Base-by-base conservation (phyloP, 2,888 invertebrate genomes). In the Isoperla grammatica region DNA sequence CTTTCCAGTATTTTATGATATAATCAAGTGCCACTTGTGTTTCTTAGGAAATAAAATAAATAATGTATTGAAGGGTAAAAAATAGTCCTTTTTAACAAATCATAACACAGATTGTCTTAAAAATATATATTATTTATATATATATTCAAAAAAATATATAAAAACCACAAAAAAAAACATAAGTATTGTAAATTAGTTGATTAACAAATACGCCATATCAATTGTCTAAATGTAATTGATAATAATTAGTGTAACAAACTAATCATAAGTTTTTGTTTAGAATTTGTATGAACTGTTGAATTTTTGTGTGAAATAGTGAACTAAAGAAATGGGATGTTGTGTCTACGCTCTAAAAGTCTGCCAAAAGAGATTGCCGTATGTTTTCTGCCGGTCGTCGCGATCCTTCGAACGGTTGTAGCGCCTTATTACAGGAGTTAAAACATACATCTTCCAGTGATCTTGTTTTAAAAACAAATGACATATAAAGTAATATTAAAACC, bases 1-100 rank as follows among this genome's bases (percentile, higher is more conserved):
- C 79, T 83, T 81, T 80, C 82, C 83, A 83, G 83, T 84, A 83
- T 84, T 84, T 63, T 84, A 84, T 84, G 84, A 85, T 84, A 57
- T 61, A 63, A 63, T 81, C 81, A 84, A 84, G 84, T 85, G 84
- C 84, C 84, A 85, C 84, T 84, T 84, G 83, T 83, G 82, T 83
- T 84, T 83, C 56, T 58, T 39, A 39, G 55, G 22, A 45, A 46
- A 46, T 42, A 19, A 29, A 56, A n/a, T 23, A 12, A 46, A 56
- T 53, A 56, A 50, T 61, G 46, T 61, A 56, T 61, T 54, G 56
- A 61, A 58, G 59, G 56, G 55, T 54, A 57, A 46, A 57, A 45
- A 46, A 56, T 62, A 54, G 54, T 57, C 54, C 54, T 62, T 61
- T 60, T 62, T 50, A 59, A 55, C 43, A 56, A 60, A 17, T 45